Percentiles rank a stretch among this genome's conserved stretches.
Conservation (phyloP, 2,888 invertebrate species). For the Agrochola lychnidis region DNA sequence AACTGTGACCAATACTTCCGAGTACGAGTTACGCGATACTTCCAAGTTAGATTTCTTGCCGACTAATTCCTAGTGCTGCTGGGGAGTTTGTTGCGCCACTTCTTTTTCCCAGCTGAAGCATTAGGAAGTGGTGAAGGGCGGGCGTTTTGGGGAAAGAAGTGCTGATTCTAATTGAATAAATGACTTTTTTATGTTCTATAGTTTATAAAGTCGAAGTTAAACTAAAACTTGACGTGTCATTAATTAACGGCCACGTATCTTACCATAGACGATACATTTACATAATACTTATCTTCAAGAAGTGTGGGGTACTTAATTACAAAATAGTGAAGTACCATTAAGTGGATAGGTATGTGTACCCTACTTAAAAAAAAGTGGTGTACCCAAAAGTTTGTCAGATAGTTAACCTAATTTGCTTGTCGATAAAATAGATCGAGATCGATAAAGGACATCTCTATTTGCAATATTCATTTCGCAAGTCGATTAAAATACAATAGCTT, state of each 20-base stretch:
- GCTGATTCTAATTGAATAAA: no score
- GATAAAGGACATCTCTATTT: constrained; percentile 49
- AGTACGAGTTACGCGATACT: no score
- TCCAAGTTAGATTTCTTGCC: no score
- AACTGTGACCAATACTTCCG: no score
- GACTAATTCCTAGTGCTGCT: no score
- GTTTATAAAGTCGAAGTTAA: not conserved
- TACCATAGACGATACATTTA: constrained; percentile 9
- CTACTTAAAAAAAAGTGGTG: constrained; percentile 36
- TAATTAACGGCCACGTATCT: not conserved
- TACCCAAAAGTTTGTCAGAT: constrained; percentile 43
- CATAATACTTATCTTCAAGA: constrained; percentile 15
- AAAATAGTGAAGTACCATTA: constrained; percentile 54
- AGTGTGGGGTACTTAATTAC: constrained; percentile 30
- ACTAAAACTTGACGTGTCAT: not conserved
- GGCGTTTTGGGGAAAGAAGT: no score
- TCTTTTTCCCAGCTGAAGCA: no score
- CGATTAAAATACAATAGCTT: constrained; percentile 34
- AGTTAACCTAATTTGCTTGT: constrained; percentile 56
- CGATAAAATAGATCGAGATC: constrained; percentile 51
- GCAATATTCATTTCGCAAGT: constrained; percentile 35
- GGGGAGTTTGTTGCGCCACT: no score
- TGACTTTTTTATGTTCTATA: no score
- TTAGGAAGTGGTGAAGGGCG: no score
- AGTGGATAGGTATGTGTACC: constrained; percentile 17